These are phyloP conservation scores for Aleiodes leptofemur DNA, from an alignment of 2,888 invertebrate species.

Conservation along the genomic window DNA sequence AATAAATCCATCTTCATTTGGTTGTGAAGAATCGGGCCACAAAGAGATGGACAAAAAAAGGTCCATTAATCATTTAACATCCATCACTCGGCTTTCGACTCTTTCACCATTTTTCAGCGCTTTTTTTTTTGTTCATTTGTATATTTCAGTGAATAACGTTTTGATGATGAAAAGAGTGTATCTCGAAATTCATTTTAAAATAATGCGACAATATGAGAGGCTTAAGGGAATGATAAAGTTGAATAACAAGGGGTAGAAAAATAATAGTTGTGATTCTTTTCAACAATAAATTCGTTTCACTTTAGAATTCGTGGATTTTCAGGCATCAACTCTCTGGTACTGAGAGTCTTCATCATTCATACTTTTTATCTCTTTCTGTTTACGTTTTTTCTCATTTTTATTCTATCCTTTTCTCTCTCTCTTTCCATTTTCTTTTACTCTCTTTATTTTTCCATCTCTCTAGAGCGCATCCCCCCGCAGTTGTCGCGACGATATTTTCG, in stretches of 20 bases:
- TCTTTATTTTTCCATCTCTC: slow-evolving; percentile 14
- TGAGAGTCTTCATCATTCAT: slow-evolving; percentile 36
- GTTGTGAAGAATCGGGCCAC: slow-evolving; percentile 19
- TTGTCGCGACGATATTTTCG: slow-evolving; percentile 42
- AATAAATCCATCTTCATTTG: slow-evolving; percentile 22
- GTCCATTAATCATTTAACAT: slow-evolving; percentile 39
- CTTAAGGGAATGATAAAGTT: slow-evolving; percentile 28
- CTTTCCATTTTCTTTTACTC: slow-evolving; percentile 19
- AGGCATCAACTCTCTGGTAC: slow-evolving; percentile 21
- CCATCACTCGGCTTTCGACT: slow-evolving; percentile 6
- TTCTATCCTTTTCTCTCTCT: not conserved
- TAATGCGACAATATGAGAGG: slow-evolving; percentile 24
- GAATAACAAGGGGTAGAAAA: slow-evolving; percentile 25
- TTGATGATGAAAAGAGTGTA: not conserved
- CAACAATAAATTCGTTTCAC: slow-evolving; percentile 30
- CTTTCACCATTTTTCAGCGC: not conserved
- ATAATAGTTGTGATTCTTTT: slow-evolving; percentile 20
- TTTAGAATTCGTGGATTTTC: slow-evolving; percentile 35
- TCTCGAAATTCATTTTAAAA: not conserved
- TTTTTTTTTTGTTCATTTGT: not conserved
- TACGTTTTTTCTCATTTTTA: slow-evolving; percentile 36
- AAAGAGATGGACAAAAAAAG: slow-evolving; percentile 5
- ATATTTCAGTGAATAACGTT: not conserved
- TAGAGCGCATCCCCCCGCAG: slow-evolving; percentile 30
- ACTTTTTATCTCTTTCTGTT: slow-evolving; percentile 37